These are phyloP conservation scores for Oceanodroma leucorhoa DNA, from an alignment of 2,797 vertebrate genomes.

Conservation along the genomic window DNA sequence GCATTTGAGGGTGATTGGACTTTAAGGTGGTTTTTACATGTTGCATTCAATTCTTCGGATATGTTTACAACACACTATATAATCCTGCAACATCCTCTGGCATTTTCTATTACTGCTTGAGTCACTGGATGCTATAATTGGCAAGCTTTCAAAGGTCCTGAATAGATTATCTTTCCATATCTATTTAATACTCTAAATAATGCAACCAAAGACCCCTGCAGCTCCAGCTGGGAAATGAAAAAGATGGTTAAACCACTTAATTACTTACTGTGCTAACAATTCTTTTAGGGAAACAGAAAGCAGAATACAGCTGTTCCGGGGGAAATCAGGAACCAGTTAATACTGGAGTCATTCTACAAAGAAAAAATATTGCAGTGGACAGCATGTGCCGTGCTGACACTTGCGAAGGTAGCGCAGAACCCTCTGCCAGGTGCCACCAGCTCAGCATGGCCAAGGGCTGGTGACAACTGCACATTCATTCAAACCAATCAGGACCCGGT, in stretches of 20 bases:
- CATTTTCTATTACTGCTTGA: neutral
- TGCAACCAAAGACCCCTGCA: neutral
- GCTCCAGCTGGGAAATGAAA: constrained; percentile 26
- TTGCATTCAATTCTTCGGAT: neutral
- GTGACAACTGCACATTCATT: neutral
- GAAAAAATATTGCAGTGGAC: neutral
- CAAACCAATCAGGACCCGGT: neutral
- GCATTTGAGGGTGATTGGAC: neutral
- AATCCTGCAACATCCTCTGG: neutral
- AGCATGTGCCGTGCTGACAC: neutral
- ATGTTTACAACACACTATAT: neutral
- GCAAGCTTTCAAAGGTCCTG: neutral
- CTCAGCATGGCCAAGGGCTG: neutral
- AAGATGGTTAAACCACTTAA: constrained; percentile 1
- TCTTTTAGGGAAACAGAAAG: neutral
- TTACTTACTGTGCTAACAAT: neutral
- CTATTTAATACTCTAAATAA: constrained; percentile 24
- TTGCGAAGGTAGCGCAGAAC: neutral
- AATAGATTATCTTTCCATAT: constrained; percentile 28
- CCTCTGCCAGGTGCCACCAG: neutral
- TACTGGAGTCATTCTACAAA: neutral
- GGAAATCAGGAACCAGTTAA: neutral
- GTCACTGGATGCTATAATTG: neutral
- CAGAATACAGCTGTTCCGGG: neutral
- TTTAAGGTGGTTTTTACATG: neutral